Evolutionary conservation across 2,113 vertebrate species (phyloP).

Genomic region (Ophiodon elongatus): DNA sequence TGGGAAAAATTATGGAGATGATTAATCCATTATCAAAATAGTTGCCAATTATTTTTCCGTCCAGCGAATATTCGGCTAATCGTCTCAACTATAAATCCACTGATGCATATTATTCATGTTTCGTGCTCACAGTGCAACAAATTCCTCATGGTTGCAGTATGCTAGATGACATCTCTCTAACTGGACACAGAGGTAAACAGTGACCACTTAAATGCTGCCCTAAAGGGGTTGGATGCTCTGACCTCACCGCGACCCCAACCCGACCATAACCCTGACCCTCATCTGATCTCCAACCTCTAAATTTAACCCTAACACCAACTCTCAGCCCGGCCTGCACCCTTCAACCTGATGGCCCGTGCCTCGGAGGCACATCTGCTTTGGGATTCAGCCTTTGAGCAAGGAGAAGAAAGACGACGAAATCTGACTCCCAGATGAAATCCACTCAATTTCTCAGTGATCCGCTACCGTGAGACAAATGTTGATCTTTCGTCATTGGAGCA

Average conservation of each 20-base stretch:
- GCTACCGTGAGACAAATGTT: constrained; percentile 75
- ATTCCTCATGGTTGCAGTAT: not conserved
- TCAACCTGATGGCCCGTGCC: constrained; percentile 68
- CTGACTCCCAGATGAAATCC: constrained; percentile 72
- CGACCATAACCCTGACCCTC: constrained; percentile 80
- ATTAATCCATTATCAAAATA: not conserved
- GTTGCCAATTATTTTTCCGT: not conserved
- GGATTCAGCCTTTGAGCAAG: constrained; percentile 44
- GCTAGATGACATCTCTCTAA: constrained; percentile 23
- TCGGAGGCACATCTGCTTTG: constrained; percentile 80
- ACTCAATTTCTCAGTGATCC: constrained; percentile 66
- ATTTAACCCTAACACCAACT: constrained; percentile 83
- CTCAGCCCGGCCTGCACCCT: constrained; percentile 71
- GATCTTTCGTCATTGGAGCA: constrained; percentile 61
- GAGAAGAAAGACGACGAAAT: constrained; percentile 65
- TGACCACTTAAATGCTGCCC: constrained; percentile 70
- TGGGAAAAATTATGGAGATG: not conserved
- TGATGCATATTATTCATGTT: not conserved
- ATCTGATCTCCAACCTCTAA: constrained; percentile 75
- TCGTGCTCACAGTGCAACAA: not conserved
- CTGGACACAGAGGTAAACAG: constrained; percentile 64
- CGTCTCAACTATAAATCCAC: not conserved
- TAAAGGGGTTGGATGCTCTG: constrained; percentile 65
- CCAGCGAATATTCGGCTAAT: not conserved
- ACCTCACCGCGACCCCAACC: constrained; percentile 79